Evolutionary conservation across 2,113 vertebrate species (phyloP), one percentile per base, ranked within the genome.

Genomic region (Panthera leo): DNA sequence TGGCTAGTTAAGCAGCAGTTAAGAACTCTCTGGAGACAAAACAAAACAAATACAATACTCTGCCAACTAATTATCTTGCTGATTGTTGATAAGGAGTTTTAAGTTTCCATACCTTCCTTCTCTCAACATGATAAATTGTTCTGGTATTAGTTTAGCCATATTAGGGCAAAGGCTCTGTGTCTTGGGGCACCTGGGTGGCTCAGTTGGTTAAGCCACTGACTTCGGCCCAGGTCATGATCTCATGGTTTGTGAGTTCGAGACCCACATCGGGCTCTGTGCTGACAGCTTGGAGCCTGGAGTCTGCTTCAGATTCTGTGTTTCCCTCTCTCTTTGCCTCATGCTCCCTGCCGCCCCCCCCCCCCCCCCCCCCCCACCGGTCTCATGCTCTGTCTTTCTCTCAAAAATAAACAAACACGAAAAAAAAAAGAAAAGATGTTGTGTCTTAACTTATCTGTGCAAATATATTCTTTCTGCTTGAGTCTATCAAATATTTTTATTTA

Each of bases 21-120:
- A 65, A 84, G 71, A 96, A 91, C 39, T 68, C 23, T 82, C 78
- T 93, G 61, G 83, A 96, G 94, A 84, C 23, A 76, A 94, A 71
- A 80, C 25, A 95, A 92, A 70, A 76, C 16, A 63, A 88, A 75
- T 45, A 53, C 2, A 31, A 2, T 68, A 51, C 16, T 95, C 90
- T 92, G 51, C 12, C 80, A 96, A 4, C 61, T 92, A 75, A 90
- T 95, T 87, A 84, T 42, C 7, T 90, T 88, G 93, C 58, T 78
- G 63, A 48, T 87, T 63, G 21, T 21, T 23, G 23, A 92, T 12
- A 78, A 11, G 7, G 21, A 71, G 87, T 86, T 71, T 94, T 73
- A 55, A 23, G 23, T 92, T 97, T 75, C 61, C 6, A 34, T 48
- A 31, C 76, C 65, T 79, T 89, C 19, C 21, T 85, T 27, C 15